A percentile compares a stretch with the other conserved stretches of the same genome.
Evolutionary conservation across 2,888 invertebrate species (phyloP).

Genomic region (Apeira syringaria): DNA sequence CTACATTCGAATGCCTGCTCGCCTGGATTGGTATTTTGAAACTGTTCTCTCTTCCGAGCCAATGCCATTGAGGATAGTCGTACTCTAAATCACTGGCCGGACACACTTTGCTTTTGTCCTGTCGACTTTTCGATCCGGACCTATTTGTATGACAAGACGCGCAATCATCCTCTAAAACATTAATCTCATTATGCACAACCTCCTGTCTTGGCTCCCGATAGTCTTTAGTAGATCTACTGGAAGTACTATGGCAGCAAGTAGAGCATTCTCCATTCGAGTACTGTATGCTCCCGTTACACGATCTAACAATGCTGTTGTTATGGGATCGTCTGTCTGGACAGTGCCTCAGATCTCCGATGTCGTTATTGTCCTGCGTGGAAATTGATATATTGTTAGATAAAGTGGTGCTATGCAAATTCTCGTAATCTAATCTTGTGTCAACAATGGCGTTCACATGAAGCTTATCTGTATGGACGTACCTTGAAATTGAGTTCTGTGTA

Average conservation of each 20-base stretch:
- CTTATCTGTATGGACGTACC: conserved; percentile 66
- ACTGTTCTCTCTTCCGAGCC: conserved; percentile 79
- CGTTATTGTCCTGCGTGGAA: conserved; percentile 72
- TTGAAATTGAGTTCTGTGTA: conserved; percentile 82
- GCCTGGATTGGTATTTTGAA: conserved; percentile 80
- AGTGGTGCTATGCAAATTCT: conserved; percentile 54
- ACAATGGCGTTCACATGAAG: conserved; percentile 52
- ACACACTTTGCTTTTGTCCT: conserved; percentile 79
- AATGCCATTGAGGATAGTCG: conserved; percentile 80
- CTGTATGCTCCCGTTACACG: conserved; percentile 77
- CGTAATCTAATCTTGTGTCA: conserved; percentile 63
- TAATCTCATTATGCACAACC: conserved; percentile 68
- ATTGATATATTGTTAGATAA: conserved; percentile 43
- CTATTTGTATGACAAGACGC: conserved; percentile 76
- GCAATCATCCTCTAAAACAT: conserved; percentile 72
- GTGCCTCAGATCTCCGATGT: conserved; percentile 72
- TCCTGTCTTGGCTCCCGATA: conserved; percentile 74
- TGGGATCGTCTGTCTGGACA: conserved; percentile 76
- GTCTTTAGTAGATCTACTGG: conserved; percentile 77
- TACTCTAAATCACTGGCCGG: conserved; percentile 78
- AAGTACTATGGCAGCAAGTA: conserved; percentile 77
- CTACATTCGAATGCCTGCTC: conserved; percentile 74
- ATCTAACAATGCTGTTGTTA: conserved; percentile 79
- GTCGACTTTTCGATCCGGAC: conserved; percentile 74
- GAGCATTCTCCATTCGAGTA: conserved; percentile 79